These are phyloP conservation scores for Drosophila sturtevanti DNA, from an alignment of 1,140 invertebrate species.

Conservation along the genomic window DNA sequence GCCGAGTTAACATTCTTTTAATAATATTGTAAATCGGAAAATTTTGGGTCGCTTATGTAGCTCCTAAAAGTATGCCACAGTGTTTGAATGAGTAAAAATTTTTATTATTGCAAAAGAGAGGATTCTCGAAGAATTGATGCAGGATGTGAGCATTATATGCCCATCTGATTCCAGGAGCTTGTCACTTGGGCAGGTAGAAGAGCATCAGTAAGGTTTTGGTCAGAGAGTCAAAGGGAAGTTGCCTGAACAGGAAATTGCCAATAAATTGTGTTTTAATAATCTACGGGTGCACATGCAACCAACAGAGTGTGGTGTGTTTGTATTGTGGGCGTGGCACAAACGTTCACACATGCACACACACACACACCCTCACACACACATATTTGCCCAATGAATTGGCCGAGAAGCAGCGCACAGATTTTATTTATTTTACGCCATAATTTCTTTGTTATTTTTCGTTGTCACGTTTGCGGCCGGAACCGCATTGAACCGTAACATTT, in stretches of 20 bases:
- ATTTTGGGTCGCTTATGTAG: neutral
- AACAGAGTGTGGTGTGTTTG: constrained; percentile 1
- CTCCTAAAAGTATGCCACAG: constrained; percentile 9
- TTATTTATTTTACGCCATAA: constrained; percentile 64
- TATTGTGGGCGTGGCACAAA: constrained; percentile 36
- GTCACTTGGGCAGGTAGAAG: neutral
- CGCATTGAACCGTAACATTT: constrained; percentile 62
- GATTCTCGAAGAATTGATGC: neutral
- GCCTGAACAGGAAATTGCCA: constrained; percentile 38
- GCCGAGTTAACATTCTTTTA: too few species aligned
- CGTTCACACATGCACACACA: neutral
- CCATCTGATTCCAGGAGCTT: neutral
- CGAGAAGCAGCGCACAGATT: constrained; percentile 34
- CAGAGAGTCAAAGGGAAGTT: neutral
- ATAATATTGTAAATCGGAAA: too few species aligned
- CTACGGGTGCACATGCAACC: constrained; percentile 7
- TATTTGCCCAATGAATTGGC: constrained; percentile 13
- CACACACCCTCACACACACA: neutral
- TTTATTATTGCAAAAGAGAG: neutral
- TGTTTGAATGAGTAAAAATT: neutral
- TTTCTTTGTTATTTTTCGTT: constrained; percentile 53
- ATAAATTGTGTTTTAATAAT: constrained; percentile 66
- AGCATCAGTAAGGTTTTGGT: neutral
- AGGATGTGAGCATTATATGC: neutral
- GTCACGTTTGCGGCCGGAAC: constrained; percentile 62